Base-by-base conservation (phyloP, 2,113 vertebrate genomes). In the Micromys minutus region DNA sequence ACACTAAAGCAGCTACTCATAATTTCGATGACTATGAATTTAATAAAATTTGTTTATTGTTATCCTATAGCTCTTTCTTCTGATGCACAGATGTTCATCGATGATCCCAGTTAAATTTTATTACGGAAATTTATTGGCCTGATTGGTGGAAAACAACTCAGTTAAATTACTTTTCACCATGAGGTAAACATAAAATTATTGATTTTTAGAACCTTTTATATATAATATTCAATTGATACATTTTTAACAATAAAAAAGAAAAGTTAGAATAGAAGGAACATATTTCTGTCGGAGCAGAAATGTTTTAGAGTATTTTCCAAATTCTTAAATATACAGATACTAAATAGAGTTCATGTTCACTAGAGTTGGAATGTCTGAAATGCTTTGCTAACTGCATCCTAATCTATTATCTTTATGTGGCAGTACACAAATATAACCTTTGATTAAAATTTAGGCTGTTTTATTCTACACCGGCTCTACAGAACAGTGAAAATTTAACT, bases 21-120 rank as follows among this genome's bases (percentile, higher is more conserved):
- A 74, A 69, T 81, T 96, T 83, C 75, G 59, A 42, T 75, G 69
- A 85, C 24, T 90, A 36, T 36, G 55, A 95, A 83, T 42, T 16
- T 15, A 91, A 71, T 84, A 75, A 90, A 69, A 87, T 86, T 85
- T 77, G 22, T 50, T 31, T 9, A 65, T 10, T 88, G 12, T 76
- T 42, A 36, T 39, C 61, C 1, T 50, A 12, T 1, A 59, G 55
- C 29, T 86, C 72, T 65, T 87, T 17, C 79, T 91, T 45, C 87
- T 77, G 47, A 11, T 94, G 3, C 21, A 61, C 5, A 59, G 57
- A 5, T n/a, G 12, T 71, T 87, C 50, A 84, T 22, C 55, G 36
- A 80, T 34, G 26, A 10, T 74, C 31, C 13, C 3, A 74, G 16
- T 86, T 94, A 90, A 72, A 77, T 88, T 93, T 95, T n/a, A 76